These are phyloP conservation scores for Mastigias papua DNA, from an alignment of 30 jellyfish, hydroid and myxozoan species.

Conservation along the genomic window DNA sequence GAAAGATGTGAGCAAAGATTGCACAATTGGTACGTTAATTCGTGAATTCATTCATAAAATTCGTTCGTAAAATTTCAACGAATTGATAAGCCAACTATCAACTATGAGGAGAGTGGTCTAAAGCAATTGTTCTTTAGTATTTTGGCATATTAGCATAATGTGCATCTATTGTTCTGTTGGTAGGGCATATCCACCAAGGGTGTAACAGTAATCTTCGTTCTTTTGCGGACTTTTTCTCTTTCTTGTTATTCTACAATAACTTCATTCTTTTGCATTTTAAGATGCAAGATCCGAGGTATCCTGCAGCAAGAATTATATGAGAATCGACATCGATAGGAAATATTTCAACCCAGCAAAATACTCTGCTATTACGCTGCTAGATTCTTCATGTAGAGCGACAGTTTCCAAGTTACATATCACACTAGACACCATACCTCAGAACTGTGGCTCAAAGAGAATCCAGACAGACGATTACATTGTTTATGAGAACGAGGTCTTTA, in stretches of 20 bases:
- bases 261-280: too few relatives aligned
- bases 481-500: slow-evolving; percentile 52
- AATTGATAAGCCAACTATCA: too few relatives aligned
- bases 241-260: too few relatives aligned
- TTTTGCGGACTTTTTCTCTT: too few relatives aligned
- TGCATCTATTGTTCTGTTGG: too few relatives aligned
- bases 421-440: slow-evolving; percentile 34
- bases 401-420: slow-evolving; percentile 5
- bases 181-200: too few relatives aligned
- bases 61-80: too few relatives aligned
- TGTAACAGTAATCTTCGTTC: too few relatives aligned
- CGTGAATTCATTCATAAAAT: too few relatives aligned
- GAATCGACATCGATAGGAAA: slow-evolving; percentile 41
- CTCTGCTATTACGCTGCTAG: slow-evolving; percentile 22
- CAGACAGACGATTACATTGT: slow-evolving; percentile 33
- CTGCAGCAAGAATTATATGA: slow-evolving; percentile 37
- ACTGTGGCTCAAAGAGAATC: slow-evolving; percentile 28
- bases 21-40: slow-evolving; percentile 37
- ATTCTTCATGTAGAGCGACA: slow-evolving; percentile 17
- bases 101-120: too few relatives aligned
- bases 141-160: too few relatives aligned
- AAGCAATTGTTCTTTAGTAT: too few relatives aligned
- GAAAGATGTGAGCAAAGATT: slow-evolving; percentile 26
- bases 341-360: slow-evolving; percentile 19
- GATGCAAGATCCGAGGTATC: slow-evolving; percentile 34